Evolutionary conservation across 2,113 vertebrate genomes (phyloP), one percentile per base, ranked within the genome.

Genomic region (Varanus salvator): DNA sequence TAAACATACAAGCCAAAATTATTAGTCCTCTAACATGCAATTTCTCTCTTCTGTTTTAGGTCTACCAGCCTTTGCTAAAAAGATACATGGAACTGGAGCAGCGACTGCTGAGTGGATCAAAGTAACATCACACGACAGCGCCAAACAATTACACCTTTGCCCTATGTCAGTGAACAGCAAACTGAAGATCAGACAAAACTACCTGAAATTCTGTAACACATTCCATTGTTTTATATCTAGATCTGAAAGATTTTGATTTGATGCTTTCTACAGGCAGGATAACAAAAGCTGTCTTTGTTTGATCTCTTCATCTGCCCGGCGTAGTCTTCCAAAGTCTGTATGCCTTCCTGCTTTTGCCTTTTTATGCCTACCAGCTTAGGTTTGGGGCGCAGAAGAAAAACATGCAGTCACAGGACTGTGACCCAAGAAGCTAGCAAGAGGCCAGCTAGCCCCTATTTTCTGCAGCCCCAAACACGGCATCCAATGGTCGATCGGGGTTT

Each of bases 61-160:
- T 97, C 44, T 97, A 97, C 88, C 38, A 19, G 72, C 95, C 96
- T 50, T 95, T 97, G 86, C 93, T 98, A 91, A 95, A 94, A 91
- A 96, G 97, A 96, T 97, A 97, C 2, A 94, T 95, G 90, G 95
- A 94, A 68, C 96, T 97, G 92, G 97, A 98, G 83, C 93, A 96
- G 80, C 94, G 94, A 89, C 91, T 96, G 91, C 85, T 95, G 93
- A 93, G 8, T 92, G 90, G 60, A 74, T 1, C 92, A 93, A 29
- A 89, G 44, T 64, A 76, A n/a, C 44, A 89, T 84, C 71, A 0
- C 4, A 76, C 68, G 86, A 86, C 89, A 84, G 29, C 50, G 34
- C 38, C 29, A n/a, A 27, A 66, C 38, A 68, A 54, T 14, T 17
- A 69, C 15, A 31, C 64, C 19, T 1, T 34, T 15, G 44, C 64